These are phyloP conservation scores for Halictus quadricinctus DNA, from an alignment of 2,888 invertebrate genomes.

Conservation along the genomic window DNA sequence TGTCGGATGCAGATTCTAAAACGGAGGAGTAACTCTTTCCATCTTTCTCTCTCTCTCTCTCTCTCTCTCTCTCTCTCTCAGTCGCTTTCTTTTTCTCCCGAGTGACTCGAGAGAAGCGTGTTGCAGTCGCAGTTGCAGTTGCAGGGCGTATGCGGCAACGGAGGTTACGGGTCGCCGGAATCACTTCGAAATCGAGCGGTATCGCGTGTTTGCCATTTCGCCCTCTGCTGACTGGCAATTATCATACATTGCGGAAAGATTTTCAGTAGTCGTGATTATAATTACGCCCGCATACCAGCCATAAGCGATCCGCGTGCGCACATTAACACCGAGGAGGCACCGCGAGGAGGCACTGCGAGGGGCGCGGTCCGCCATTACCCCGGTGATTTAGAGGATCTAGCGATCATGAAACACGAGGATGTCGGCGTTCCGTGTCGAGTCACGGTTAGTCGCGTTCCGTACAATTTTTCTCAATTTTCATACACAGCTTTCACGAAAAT, in stretches of 20 bases:
- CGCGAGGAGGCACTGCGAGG: slow-evolving; percentile 19
- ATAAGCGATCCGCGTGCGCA: slow-evolving; percentile 38
- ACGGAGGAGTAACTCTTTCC: slow-evolving; percentile 9
- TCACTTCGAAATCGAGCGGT: slow-evolving; percentile 54
- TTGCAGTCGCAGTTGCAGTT: slow-evolving; percentile 1
- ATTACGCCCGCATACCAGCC: slow-evolving; percentile 51
- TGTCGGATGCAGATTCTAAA: slow-evolving; percentile 24
- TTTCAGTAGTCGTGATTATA: slow-evolving; percentile 57
- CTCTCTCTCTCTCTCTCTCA: neutral
- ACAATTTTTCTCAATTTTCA: neutral
- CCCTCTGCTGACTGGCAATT: slow-evolving; percentile 42
- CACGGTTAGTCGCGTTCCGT: slow-evolving; percentile 28
- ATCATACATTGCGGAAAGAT: slow-evolving; percentile 44
- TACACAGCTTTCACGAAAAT: neutral
- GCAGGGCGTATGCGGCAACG: slow-evolving; percentile 28
- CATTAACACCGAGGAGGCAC: slow-evolving; percentile 48
- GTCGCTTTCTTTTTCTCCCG: neutral
- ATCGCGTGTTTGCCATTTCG: slow-evolving; percentile 45
- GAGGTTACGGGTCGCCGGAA: slow-evolving; percentile 45
- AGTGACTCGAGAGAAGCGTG: slow-evolving; percentile 10
- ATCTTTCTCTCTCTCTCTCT: neutral
- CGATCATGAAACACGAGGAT: slow-evolving; percentile 2
- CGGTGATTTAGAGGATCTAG: slow-evolving; percentile 44
- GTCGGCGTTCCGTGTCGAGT: slow-evolving; percentile 37
- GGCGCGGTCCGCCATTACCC: slow-evolving; percentile 41